Conservation (phyloP, 2,113 vertebrate species). For the Eulemur rufifrons region DNA sequence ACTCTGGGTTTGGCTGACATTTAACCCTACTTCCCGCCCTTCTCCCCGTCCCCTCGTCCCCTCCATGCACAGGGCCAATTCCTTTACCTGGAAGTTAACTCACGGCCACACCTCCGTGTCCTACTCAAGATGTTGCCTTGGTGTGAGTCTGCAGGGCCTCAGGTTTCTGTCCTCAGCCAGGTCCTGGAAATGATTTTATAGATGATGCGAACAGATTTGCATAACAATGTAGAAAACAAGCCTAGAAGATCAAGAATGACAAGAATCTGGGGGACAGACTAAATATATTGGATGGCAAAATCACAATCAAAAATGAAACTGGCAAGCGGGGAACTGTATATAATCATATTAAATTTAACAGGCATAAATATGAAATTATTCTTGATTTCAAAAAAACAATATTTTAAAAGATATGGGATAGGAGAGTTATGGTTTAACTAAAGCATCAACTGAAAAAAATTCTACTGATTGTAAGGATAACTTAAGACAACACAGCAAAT, state of each 20-base stretch:
- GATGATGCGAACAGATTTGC: background rate
- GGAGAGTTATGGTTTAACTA: background rate
- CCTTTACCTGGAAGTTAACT: background rate
- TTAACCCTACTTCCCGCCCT: background rate
- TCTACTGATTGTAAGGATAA: background rate
- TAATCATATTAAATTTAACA: background rate
- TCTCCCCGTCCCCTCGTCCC: too few species aligned
- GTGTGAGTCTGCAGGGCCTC: background rate
- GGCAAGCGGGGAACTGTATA: background rate
- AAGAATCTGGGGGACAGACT: background rate
- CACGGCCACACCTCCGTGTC: fast-evolving
- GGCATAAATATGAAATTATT: background rate
- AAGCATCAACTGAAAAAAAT: background rate
- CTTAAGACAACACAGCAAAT: background rate
- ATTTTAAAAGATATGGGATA: background rate
- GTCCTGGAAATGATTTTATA: background rate
- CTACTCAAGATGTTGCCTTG: background rate
- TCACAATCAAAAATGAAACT: conserved; percentile 12
- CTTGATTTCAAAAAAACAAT: background rate
- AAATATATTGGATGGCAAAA: background rate
- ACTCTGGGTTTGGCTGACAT: background rate
- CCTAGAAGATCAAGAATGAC: background rate
- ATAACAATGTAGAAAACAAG: background rate
- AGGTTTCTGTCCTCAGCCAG: background rate
- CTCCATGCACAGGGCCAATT: fast-evolving